A percentile compares a stretch with the other conserved stretches of the same genome.
These are phyloP conservation scores for Aphis gossypii DNA, from an alignment of 1,140 invertebrate species.

Conservation along the genomic window DNA sequence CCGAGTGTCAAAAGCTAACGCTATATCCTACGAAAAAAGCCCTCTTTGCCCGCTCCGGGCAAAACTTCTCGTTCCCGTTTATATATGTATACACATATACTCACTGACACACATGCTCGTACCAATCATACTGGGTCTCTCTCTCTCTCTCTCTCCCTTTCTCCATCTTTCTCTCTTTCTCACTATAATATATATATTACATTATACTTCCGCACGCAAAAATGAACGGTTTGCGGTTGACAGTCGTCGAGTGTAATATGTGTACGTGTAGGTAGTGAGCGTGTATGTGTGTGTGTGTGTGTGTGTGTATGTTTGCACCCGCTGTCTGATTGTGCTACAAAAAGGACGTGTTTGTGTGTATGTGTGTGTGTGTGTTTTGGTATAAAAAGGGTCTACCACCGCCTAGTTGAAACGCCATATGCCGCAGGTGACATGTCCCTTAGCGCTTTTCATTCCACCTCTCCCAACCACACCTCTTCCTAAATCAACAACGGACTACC, in stretches of 20 bases:
- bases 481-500: too few relatives aligned
- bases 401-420: conserved; percentile 25
- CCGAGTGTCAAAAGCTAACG: conserved; percentile 40
- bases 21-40: not conserved
- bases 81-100: not conserved
- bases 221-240: conserved; percentile 46
- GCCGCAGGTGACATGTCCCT: conserved; percentile 33
- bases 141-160: not conserved
- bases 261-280: not conserved
- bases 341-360: not conserved
- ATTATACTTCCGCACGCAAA: not conserved
- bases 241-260: conserved; percentile 28
- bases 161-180: not conserved
- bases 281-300: too few relatives aligned
- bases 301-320: not conserved
- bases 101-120: not conserved
- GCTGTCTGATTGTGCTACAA: not conserved
- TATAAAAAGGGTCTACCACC: conserved; percentile 18
- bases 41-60: not conserved
- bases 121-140: not conserved
- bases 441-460: not conserved
- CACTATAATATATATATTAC: not conserved
- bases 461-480: not conserved
- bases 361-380: not conserved
- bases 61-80: not conserved